Evolutionary conservation across 1,140 invertebrate species (phyloP).

Genomic region (Drosophila aff.): DNA sequence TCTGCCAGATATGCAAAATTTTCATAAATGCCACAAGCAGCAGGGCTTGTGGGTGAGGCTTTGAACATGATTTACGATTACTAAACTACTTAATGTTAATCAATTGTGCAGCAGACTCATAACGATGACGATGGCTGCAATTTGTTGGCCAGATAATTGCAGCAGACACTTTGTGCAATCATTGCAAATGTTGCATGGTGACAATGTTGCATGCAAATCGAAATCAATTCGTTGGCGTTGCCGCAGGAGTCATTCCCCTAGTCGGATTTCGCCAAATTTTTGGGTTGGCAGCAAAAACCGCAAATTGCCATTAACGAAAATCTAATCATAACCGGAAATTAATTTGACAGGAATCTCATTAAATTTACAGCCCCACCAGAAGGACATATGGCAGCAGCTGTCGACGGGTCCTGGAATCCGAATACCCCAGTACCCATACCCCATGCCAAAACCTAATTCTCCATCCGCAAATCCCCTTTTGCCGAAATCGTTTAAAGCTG

Average conservation of each 20-base stretch:
- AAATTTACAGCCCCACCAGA: constrained; percentile 77
- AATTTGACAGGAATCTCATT: constrained; percentile 85
- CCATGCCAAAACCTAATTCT: constrained; percentile 10
- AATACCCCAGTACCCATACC: neutral
- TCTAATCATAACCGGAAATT: constrained; percentile 85
- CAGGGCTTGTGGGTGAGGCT: constrained; percentile 10
- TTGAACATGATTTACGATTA: constrained; percentile 69
- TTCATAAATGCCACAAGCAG: constrained; percentile 47
- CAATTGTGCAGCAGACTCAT: constrained; percentile 55
- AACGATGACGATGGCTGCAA: constrained; percentile 22
- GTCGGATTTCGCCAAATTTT: constrained; percentile 44
- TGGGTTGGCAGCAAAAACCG: constrained; percentile 75
- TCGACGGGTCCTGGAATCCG: constrained; percentile 6
- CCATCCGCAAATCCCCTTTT: constrained; percentile 29
- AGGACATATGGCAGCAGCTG: constrained; percentile 51
- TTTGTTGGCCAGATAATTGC: constrained; percentile 61
- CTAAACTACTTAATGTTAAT: constrained; percentile 75
- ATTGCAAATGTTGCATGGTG: constrained; percentile 53
- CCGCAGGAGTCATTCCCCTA: neutral
- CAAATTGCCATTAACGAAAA: constrained; percentile 85
- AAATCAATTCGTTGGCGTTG: constrained; percentile 20
- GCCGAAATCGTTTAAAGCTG: constrained; percentile 76
- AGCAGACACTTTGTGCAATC: constrained; percentile 48
- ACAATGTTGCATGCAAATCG: constrained; percentile 54
- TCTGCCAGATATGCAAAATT: constrained; percentile 49